Evolutionary conservation across 2,888 invertebrate species (phyloP), one percentile per base, ranked within the genome.

Genomic region (Sarcophaga rosellei): DNA sequence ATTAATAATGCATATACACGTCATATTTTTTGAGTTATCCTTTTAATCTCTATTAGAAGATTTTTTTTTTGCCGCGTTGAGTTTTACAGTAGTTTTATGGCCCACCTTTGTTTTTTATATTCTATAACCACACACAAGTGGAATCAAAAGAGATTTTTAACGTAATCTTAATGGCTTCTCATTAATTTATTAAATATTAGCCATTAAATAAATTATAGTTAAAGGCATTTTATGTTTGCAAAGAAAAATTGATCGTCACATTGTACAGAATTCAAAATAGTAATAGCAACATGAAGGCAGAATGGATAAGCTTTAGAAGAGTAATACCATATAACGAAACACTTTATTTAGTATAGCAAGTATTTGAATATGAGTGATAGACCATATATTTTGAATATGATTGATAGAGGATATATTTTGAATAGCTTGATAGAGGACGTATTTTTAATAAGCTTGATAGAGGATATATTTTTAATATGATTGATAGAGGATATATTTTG

Each of bases 111-210:
- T 44, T 44, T 15, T 15, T n/a, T 20, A 21, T 66, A 10, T 10
- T 20, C 66, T 20, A 4, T 20, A n/a, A 4, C 35, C 44, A 17
- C 17, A 17, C 66, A 66, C 66, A 65, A 61, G 1, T 3, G 10
- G 4, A 5, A 12, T 11, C 17, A 65, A 17, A 35, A 44, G 35
- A 35, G 20, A 53, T 23, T 68, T 17, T 21, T 17, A 53, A 44
- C 20, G 69, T 78, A 70, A 85, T 85, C 85, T 85, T 69, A 85
- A 85, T 85, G 78, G 74, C 61, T 69, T 63, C 74, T 77, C 78
- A 81, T 81, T 75, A 81, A 66, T 78, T 74, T 66, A 75, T 78
- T 78, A 74, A 78, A 66, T 70, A 78, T 78, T 61, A 53, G 10
- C 45, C 77, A 81, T 81, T 82, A 82, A 17, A 57, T 17, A 59